Base-by-base conservation (phyloP, 1,140 invertebrate genomes). In the Cyclina sinensis region DNA sequence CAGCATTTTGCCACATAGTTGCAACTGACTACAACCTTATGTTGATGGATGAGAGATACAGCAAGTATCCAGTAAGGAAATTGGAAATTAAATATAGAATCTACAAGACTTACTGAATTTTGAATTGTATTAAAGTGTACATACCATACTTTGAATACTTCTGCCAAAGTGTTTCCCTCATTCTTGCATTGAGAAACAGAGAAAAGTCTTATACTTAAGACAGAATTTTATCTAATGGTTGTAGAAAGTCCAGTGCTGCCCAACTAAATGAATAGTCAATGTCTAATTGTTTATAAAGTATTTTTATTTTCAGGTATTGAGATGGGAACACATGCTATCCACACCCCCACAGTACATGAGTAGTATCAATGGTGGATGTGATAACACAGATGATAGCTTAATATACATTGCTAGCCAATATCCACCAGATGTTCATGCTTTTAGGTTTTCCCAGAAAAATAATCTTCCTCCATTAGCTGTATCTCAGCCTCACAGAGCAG, bases 1-100 rank as follows among this genome's bases (percentile, higher is more conserved):
- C 84, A 9, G 51, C 84, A 30, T 90, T 90, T 59, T 57, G 90
- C 27, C 90, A 89, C 78, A 21, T 93, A 7, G 54, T 92, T 11
- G 91, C 91, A 21, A 90, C 90, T 35, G 91, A 93, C 57, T 91
- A 89, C 57, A 86, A 76, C 11, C 62, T 93, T 0, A 70, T 93
- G 32, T 24, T 93, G 9, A 14, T 91, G 35, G 92, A 93, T 82
- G 84, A 93, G 59, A 57, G 92, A 51, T 92, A 92, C 39, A 90
- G 89, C 21, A 84, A 86, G 27, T 48, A 86, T 39, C 91, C 91
- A 16, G 92, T 93, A 90, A 68, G 43, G n/a, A n/a, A n/a, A n/a
- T n/a, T n/a, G n/a, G n/a, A n/a, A n/a, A n/a, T n/a, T n/a, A n/a
- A n/a, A n/a, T n/a, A n/a, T n/a, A n/a, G n/a, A n/a, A n/a, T n/a